Base-by-base conservation (phyloP, 2,888 invertebrate genomes). In the Folsomia candida region DNA sequence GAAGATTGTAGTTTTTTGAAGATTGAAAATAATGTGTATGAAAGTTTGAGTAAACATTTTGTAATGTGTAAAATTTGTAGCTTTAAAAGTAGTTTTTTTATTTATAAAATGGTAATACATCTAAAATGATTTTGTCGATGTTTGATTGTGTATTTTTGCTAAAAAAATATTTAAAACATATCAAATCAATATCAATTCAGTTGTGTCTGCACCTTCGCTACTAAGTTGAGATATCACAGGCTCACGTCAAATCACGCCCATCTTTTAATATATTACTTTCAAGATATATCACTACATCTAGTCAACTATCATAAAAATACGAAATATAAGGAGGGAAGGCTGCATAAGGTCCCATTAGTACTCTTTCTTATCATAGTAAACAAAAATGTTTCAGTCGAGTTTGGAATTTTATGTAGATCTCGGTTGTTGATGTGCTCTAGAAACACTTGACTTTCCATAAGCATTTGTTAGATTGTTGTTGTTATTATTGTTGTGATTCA, bases 1-100 rank as follows among this genome's bases (percentile, higher is more conserved):
- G 90, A 81, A 89, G 91, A 85, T 84, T 96, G 82, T 96, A 27
- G 26, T 29, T 22, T 51, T 51, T 6, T n/a, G n/a, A n/a, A n/a
- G n/a, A n/a, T n/a, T n/a, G n/a, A n/a, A n/a, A 37, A 37, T 65
- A 27, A 20, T 65, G 25, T 9, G 20, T 63, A 11, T 63, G 29
- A 18, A 28, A 37, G 22, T 63, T 63, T 47, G n/a, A n/a, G n/a
- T n/a, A n/a, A n/a, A n/a, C n/a, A n/a, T n/a, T n/a, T n/a, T n/a
- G n/a, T n/a, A n/a, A n/a, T n/a, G n/a, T n/a, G 18, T 47, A 47
- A 47, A 11, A 47, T 9, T 47, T 11, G 9, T 47, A 47, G 47
- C 18, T 18, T 11, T 9, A 47, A 11, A 47, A 18, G 9, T 18
- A 47, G 47, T 47, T 47, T 9, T 9, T 47, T 11, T 11, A 47